Conservation (phyloP, 1,140 invertebrate genomes). For the Drusus annulatus region DNA sequence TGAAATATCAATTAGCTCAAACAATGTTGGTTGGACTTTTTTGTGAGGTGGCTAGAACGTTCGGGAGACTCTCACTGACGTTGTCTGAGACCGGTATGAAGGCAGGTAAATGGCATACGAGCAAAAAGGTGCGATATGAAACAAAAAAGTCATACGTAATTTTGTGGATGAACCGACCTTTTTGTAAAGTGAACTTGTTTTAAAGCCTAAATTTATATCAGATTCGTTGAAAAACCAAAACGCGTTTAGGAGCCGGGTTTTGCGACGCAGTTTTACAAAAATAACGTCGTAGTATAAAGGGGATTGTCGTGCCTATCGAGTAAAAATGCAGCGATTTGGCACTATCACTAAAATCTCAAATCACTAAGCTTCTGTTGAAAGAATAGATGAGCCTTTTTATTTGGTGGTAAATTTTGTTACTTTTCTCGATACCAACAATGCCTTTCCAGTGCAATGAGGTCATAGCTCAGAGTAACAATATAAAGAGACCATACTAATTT, state of each 20-base stretch:
- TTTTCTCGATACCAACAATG: background rate
- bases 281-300: slow-evolving; percentile 39
- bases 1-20: background rate
- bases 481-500: too few species aligned
- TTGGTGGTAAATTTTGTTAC: background rate
- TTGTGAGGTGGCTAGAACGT: background rate
- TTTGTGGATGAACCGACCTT: too few species aligned
- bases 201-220: background rate
- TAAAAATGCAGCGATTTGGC: background rate
- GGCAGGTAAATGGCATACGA: too few species aligned
- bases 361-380: background rate
- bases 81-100: background rate
- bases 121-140: too few species aligned
- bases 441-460: slow-evolving; percentile 24
- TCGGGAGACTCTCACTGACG: background rate
- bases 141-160: too few species aligned
- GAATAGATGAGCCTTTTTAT: background rate
- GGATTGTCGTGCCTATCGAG: slow-evolving; percentile 1
- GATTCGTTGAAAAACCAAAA: background rate
- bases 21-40: background rate
- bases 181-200: too few species aligned
- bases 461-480: too few species aligned
- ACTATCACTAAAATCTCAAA: background rate
- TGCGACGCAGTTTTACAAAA: slow-evolving; percentile 48
- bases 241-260: slow-evolving; percentile 17